Evolutionary conservation across 2,113 vertebrate species (phyloP).

Genomic region (Macheiramphus alcinus): DNA sequence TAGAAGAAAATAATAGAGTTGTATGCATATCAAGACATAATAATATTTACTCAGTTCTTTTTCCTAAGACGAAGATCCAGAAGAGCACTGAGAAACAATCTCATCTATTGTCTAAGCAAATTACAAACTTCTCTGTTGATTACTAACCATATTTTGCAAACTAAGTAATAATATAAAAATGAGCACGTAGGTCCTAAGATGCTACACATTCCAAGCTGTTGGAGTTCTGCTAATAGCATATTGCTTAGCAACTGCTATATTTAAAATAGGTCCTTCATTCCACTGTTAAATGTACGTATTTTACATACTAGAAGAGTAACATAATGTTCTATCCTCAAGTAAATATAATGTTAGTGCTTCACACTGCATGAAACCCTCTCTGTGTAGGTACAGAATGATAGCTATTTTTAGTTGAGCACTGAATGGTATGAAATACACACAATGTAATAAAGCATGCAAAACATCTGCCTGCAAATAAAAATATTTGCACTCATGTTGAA

Average conservation of each 20-base stretch:
- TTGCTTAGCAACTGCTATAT: conserved; percentile 57
- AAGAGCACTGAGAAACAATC: background rate
- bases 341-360: conserved; percentile 33
- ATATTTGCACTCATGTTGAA: conserved; percentile 61
- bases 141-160: background rate
- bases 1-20: background rate
- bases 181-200: background rate
- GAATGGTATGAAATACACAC: conserved; percentile 9
- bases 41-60: background rate
- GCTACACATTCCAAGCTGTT: background rate
- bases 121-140: background rate
- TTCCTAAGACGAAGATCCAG: background rate
- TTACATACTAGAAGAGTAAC: conserved; percentile 2
- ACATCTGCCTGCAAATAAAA: conserved; percentile 47
- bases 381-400: background rate
- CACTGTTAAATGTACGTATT: background rate
- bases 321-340: background rate
- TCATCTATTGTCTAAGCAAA: background rate
- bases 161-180: background rate
- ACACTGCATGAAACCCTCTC: background rate
- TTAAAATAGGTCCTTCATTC: conserved; percentile 36
- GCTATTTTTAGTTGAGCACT: conserved; percentile 35
- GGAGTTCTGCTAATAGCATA: conserved; percentile 28
- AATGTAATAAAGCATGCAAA: conserved; percentile 45
- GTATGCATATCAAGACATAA: background rate